A percentile compares a stretch with the other conserved stretches of the same genome.
Conservation (phyloP, 2,888 invertebrate species). For the Rhagophthalmus giganteus region DNA sequence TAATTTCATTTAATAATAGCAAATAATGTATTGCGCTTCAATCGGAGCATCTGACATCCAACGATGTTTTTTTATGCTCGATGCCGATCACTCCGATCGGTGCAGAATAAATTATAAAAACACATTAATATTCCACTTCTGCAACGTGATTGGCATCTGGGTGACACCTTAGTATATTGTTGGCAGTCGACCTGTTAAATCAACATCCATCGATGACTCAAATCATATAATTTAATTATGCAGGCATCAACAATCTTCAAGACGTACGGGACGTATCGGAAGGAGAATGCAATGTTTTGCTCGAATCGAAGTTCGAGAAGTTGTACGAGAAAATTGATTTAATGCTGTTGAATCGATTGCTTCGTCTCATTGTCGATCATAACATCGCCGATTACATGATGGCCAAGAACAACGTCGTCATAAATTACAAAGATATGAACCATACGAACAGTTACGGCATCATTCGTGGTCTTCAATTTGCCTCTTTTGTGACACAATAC, state of each 20-base stretch:
- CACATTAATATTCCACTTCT: too few relatives aligned
- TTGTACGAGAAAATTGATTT: slow-evolving; percentile 99
- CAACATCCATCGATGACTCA: too few relatives aligned
- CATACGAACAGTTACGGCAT: slow-evolving; percentile 98
- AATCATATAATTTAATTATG: slow-evolving; percentile 9
- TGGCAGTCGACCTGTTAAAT: too few relatives aligned
- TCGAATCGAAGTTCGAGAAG: slow-evolving; percentile 97
- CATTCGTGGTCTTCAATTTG: slow-evolving; percentile 92
- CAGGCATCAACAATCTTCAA: slow-evolving; percentile 92
- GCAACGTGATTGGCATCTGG: too few relatives aligned
- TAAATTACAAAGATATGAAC: slow-evolving; percentile 99
- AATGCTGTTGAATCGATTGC: slow-evolving; percentile 91
- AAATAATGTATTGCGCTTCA: too few relatives aligned
- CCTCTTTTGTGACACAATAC: slow-evolving; percentile 98
- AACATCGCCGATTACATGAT: slow-evolving; percentile 99
- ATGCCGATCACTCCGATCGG: too few relatives aligned
- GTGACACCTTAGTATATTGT: too few relatives aligned
- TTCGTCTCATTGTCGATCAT: slow-evolving; percentile 97
- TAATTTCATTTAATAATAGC: too few relatives aligned
- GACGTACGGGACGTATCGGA: slow-evolving; percentile 99
- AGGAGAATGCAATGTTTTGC: slow-evolving; percentile 97
- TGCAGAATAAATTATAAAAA: too few relatives aligned
- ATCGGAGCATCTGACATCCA: too few relatives aligned
- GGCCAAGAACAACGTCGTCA: slow-evolving; percentile 99
- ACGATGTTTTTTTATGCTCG: too few relatives aligned